Conservation (phyloP, 2,797 vertebrate species). For the Anisognathus igniventris region DNA sequence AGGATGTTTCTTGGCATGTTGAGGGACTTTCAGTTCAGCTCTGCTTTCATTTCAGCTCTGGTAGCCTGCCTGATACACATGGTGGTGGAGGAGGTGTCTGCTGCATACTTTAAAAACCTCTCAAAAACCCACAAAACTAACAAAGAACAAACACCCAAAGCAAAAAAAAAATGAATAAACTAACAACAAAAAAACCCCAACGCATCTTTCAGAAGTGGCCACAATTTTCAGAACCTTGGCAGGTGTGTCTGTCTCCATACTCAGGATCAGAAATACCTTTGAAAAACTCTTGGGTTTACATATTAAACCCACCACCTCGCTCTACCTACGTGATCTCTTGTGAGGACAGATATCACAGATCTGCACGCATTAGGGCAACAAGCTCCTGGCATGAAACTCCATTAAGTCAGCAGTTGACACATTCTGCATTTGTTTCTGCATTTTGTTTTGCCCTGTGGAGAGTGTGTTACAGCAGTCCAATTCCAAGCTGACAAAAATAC, state of each 20-base stretch:
- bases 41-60: neutral
- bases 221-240: neutral
- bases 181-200: neutral
- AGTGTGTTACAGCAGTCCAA: slow-evolving; percentile 47
- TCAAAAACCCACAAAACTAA: neutral
- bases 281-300: neutral
- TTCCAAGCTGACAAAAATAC: slow-evolving; percentile 57
- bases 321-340: neutral
- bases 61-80: neutral
- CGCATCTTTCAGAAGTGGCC: neutral
- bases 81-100: neutral
- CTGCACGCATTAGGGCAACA: fast-evolving
- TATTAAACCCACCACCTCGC: neutral
- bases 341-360: neutral
- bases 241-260: neutral
- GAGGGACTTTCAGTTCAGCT: neutral
- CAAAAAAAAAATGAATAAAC: neutral
- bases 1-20: neutral
- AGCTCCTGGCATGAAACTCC: slow-evolving; percentile 53
- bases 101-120: neutral
- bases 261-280: neutral
- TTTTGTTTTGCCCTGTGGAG: slow-evolving; percentile 66
- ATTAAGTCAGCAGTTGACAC: slow-evolving; percentile 54
- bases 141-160: neutral
- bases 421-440: slow-evolving; percentile 55